Evolutionary conservation across 37 sponge, comb jelly and placozoan species (phyloP), one percentile per base, ranked within the genome.

Genomic region (Bolinopsis microptera): DNA sequence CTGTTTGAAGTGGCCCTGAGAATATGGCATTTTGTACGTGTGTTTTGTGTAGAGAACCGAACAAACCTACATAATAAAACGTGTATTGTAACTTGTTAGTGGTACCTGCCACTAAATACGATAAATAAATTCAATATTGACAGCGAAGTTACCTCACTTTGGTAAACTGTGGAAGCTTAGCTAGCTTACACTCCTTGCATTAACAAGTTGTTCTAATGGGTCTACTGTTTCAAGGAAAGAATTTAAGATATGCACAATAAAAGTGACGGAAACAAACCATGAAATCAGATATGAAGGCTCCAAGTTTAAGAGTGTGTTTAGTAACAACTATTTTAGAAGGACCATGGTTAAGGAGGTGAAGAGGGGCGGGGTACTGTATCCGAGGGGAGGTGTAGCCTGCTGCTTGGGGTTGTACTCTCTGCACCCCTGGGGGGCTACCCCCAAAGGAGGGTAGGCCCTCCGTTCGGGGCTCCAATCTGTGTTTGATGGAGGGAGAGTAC

Each of bases 1-100:
- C 26, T 39, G 90, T 39, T 86, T 86, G 30, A 86, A 86, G 36
- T 86, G 90, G 26, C 90, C 90, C 90, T 86, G 41, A 39, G 83
- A 8, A 80, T 23, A 28, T 27, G 68, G 68, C 18, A 61, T 21
- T 9, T 61, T 18, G 16, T 61, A 61, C 68, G 68, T 61, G 18
- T 21, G 68, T 61, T 21, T 61, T 61, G 9, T 61, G 68, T 61
- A 61, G 68, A 61, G 18, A 61, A 9, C 68, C n/a, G n/a, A n/a
- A n/a, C n/a, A n/a, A n/a, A n/a, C n/a, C n/a, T n/a, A n/a, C n/a
- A 67, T 67, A 18, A 67, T 67, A 67, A 18, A 67, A 67, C 18
- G 68, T n/a, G n/a, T n/a, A n/a, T n/a, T n/a, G n/a, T n/a, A n/a
- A n/a, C n/a, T n/a, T n/a, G n/a, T n/a, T n/a, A n/a, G n/a, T n/a